These are phyloP conservation scores for Arothron firmamentum DNA, from an alignment of 2,113 vertebrate genomes.

Conservation along the genomic window DNA sequence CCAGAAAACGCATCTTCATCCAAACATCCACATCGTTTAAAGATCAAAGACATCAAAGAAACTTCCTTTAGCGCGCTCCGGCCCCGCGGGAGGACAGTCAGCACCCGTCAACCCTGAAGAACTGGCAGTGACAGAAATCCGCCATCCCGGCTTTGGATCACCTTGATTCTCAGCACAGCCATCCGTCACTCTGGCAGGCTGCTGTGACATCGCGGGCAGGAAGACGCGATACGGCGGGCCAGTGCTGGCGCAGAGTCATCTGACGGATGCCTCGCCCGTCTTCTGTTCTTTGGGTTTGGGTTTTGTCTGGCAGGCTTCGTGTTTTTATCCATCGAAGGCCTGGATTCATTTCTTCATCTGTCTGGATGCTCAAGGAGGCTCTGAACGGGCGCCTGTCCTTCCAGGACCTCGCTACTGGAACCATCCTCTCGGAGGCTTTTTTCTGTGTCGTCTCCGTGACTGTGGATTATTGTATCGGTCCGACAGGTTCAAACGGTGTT, in stretches of 20 bases:
- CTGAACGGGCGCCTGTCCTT: too few species aligned
- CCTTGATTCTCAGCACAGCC: constrained; percentile 33
- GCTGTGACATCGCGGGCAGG: constrained; percentile 36
- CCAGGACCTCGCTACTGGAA: too few species aligned
- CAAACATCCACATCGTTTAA: constrained; percentile 6
- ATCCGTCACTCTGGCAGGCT: constrained; percentile 49
- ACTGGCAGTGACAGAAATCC: constrained; percentile 5
- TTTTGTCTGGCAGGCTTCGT: background rate
- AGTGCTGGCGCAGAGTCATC: constrained; percentile 30
- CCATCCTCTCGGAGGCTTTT: too few species aligned
- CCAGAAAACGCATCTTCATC: too few species aligned
- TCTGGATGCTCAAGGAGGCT: too few species aligned
- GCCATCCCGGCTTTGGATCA: constrained; percentile 26
- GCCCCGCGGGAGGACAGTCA: constrained; percentile 28
- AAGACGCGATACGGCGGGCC: background rate
- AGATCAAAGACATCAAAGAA: constrained; percentile 17
- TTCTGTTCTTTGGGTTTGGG: too few species aligned
- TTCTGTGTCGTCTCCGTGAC: too few species aligned
- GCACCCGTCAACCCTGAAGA: constrained; percentile 35
- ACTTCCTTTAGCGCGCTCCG: background rate
- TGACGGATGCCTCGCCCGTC: background rate
- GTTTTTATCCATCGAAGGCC: too few species aligned
- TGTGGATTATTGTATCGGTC: too few species aligned
- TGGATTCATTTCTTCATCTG: too few species aligned
- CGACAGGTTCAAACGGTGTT: too few species aligned